Percentiles rank a stretch among this genome's conserved stretches.
phyloP scores from a whole-genome alignment of 2,888 invertebrate genomes.

The Calephelis perditalis region DNA sequence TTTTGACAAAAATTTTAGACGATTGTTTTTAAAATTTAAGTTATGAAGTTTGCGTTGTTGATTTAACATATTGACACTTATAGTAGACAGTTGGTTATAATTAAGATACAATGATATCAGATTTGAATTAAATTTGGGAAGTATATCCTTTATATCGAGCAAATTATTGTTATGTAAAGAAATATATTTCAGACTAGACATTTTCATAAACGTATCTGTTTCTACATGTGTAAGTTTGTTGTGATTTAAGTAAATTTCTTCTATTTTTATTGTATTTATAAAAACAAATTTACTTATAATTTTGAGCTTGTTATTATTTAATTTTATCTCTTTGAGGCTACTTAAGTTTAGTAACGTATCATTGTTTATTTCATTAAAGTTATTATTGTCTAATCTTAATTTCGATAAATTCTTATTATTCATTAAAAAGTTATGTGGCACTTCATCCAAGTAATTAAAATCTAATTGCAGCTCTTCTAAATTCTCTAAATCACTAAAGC shows the following conservation, averaged over 20 bases:
- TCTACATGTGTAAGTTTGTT: constrained; percentile 90
- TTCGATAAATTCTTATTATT: constrained; percentile 86
- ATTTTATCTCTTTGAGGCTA: constrained; percentile 85
- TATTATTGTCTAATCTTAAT: constrained; percentile 91
- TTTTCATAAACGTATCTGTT: constrained; percentile 84
- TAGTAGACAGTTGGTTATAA: constrained; percentile 83
- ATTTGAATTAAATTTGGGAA: constrained; percentile 83
- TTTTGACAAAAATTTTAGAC: constrained; percentile 83
- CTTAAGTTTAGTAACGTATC: constrained; percentile 86
- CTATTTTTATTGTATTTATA: constrained; percentile 83
- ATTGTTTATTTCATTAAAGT: constrained; percentile 86
- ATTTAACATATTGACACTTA: constrained; percentile 86
- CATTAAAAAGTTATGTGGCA: constrained; percentile 88
- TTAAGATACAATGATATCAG: constrained; percentile 87
- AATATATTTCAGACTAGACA: constrained; percentile 88
- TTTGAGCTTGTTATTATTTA: constrained; percentile 90
- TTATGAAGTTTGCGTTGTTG: constrained; percentile 89
- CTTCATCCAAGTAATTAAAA: constrained; percentile 88
- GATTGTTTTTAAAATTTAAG: constrained; percentile 89
- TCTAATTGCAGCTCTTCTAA: constrained; percentile 90
- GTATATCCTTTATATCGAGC: constrained; percentile 86
- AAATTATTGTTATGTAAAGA: constrained; percentile 90
- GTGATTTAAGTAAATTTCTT: constrained; percentile 91
- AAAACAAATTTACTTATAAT: constrained; percentile 87
- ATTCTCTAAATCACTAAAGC: constrained; percentile 85